phyloP scores from a whole-genome alignment of 2,888 invertebrate genomes.

The Autographa gamma region DNA sequence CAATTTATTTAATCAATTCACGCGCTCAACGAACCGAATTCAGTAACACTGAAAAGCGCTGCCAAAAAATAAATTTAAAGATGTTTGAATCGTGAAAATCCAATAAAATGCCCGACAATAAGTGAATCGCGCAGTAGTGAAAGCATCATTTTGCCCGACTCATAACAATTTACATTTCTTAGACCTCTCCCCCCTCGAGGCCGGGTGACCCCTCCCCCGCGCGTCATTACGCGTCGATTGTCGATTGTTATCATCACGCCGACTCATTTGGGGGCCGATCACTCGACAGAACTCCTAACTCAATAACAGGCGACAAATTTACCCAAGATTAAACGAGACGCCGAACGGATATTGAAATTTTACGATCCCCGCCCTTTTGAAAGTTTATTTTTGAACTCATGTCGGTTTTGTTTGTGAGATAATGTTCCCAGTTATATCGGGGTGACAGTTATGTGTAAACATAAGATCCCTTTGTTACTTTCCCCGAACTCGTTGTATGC shows the following conservation, averaged over 20 bases:
- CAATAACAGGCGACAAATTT: constrained; percentile 71
- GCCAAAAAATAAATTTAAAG: constrained; percentile 39
- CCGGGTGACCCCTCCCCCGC: neutral
- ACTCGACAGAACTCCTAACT: constrained; percentile 58
- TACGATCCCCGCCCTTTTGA: constrained; percentile 67
- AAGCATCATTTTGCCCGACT: constrained; percentile 48
- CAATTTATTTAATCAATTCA: constrained; percentile 32
- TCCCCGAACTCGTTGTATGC: constrained; percentile 38
- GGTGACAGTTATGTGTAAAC: constrained; percentile 60
- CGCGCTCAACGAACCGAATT: constrained; percentile 29
- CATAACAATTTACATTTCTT: constrained; percentile 57
- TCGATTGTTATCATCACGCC: constrained; percentile 65
- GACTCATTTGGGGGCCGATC: constrained; percentile 58
- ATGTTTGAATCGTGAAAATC: constrained; percentile 34
- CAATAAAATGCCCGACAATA: constrained; percentile 50
- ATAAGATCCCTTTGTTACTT: constrained; percentile 57
- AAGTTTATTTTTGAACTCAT: constrained; percentile 66
- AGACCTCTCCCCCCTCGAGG: neutral
- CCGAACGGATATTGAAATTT: constrained; percentile 78
- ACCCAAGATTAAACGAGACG: constrained; percentile 73
- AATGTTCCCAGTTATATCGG: constrained; percentile 53
- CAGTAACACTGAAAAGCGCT: constrained; percentile 33
- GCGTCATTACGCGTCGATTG: constrained; percentile 61
- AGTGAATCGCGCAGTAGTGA: constrained; percentile 44
- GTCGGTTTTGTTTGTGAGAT: constrained; percentile 59